phyloP scores from a whole-genome alignment of 2,113 vertebrate genomes.

The Rhinogobius similis region DNA sequence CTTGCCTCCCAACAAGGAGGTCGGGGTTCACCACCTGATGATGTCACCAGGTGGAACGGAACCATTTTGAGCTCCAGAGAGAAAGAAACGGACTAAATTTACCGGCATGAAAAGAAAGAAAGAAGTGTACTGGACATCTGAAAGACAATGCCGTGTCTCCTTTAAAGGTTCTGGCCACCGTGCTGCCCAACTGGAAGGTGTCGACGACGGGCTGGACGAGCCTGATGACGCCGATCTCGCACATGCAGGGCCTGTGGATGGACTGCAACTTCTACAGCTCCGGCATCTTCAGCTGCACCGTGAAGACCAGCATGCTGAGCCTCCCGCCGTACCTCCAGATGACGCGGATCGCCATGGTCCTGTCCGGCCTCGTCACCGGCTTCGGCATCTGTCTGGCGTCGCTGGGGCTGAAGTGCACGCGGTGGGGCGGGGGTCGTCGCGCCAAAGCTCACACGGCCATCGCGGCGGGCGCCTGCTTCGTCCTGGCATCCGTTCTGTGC shows the following conservation, averaged over 20 bases:
- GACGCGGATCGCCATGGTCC: slow-evolving; percentile 86
- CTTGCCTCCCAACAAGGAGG: too few species aligned
- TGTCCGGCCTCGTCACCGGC: slow-evolving; percentile 83
- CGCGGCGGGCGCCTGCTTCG: slow-evolving; percentile 85
- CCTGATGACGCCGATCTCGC: slow-evolving; percentile 85
- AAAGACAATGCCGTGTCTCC: too few species aligned
- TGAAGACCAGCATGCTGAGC: slow-evolving; percentile 84
- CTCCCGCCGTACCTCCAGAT: slow-evolving; percentile 85
- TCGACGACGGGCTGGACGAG: slow-evolving; percentile 79
- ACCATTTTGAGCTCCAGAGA: too few species aligned
- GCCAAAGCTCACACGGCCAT: slow-evolving; percentile 85
- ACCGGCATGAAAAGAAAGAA: too few species aligned
- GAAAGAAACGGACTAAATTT: too few species aligned
- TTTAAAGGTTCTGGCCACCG: too few species aligned
- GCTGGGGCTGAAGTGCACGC: slow-evolving; percentile 91
- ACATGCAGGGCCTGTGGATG: slow-evolving; percentile 95
- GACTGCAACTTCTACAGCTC: slow-evolving; percentile 96
- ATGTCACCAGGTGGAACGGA: too few species aligned
- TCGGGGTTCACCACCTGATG: too few species aligned
- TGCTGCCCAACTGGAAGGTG: slow-evolving; percentile 94
- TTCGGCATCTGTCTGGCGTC: slow-evolving; percentile 85
- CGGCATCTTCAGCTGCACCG: slow-evolving; percentile 91
- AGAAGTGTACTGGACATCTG: too few species aligned
- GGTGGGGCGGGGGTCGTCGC: slow-evolving; percentile 80
- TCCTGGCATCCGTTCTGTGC: slow-evolving; percentile 82